Evolutionary conservation across 2,888 invertebrate species (phyloP).

Genomic region (Theristus sp.): DNA sequence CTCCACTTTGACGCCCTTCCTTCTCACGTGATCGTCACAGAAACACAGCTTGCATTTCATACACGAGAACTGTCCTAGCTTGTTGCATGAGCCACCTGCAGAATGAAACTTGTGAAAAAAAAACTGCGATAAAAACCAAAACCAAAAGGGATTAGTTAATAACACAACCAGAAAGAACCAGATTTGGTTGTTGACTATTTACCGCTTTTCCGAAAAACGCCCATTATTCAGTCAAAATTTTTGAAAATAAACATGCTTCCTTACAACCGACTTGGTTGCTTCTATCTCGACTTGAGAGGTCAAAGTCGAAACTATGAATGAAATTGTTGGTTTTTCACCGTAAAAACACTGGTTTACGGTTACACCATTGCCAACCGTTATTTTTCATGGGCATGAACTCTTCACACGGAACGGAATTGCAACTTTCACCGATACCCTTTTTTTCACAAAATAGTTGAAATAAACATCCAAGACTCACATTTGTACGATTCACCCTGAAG

Average conservation of each 20-base stretch:
- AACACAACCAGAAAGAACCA: background rate
- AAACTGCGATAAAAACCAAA: background rate
- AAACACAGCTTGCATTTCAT: slow-evolving; percentile 83
- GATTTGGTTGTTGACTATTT: too few species aligned
- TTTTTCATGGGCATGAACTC: too few species aligned
- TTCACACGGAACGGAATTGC: too few species aligned
- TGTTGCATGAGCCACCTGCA: slow-evolving; percentile 75
- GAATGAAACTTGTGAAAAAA: slow-evolving; percentile 3
- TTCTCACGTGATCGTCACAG: slow-evolving; percentile 82
- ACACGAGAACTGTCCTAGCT: slow-evolving; percentile 80
- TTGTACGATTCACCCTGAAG: slow-evolving; percentile 83
- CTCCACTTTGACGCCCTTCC: slow-evolving; percentile 71
- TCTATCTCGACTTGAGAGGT: too few species aligned
- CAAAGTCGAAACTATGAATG: too few species aligned
- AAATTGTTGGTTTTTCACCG: too few species aligned
- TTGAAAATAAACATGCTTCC: too few species aligned
- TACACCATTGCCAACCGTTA: too few species aligned
- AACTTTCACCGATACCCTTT: background rate
- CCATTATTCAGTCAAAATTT: too few species aligned
- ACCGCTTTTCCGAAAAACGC: too few species aligned
- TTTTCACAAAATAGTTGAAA: background rate
- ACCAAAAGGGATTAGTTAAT: background rate
- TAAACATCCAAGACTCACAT: slow-evolving; percentile 41
- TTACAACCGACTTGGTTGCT: too few species aligned
- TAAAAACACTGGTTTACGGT: too few species aligned